Evolutionary conservation across 2,888 invertebrate species (phyloP).

Genomic region (Clistopyga incitator): DNA sequence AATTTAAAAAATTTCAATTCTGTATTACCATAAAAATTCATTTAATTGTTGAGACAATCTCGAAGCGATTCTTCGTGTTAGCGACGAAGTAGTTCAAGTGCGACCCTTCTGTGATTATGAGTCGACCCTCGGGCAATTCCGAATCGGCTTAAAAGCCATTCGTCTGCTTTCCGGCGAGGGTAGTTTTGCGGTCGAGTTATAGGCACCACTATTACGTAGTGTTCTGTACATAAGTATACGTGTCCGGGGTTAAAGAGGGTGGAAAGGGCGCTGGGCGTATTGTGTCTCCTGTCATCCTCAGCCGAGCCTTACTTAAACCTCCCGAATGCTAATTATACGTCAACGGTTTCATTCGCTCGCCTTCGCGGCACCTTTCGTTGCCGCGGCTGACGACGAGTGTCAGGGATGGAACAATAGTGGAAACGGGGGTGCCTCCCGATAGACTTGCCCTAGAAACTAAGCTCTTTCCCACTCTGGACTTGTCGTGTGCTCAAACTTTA

Average conservation of each 20-base stretch:
- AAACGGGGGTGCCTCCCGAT: conserved; percentile 47
- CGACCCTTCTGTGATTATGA: conserved; percentile 17
- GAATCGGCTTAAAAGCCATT: conserved; percentile 77
- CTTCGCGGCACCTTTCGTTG: conserved; percentile 58
- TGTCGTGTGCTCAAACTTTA: conserved; percentile 39
- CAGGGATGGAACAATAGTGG: conserved; percentile 75
- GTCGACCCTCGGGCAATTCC: conserved; percentile 68
- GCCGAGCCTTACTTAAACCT: conserved; percentile 78
- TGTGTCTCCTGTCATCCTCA: conserved; percentile 83
- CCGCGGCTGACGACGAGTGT: conserved; percentile 72
- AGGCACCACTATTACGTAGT: conserved; percentile 64
- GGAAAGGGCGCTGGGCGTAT: conserved; percentile 72
- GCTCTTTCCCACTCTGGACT: conserved; percentile 14
- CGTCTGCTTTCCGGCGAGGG: conserved; percentile 64
- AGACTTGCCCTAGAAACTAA: conserved; percentile 46
- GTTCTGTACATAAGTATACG: conserved; percentile 30
- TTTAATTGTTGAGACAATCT: background rate
- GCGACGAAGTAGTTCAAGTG: background rate
- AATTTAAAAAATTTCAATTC: too few species aligned
- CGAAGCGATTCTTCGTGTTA: conserved; percentile 13
- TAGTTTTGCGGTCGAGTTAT: conserved; percentile 77
- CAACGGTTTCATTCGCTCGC: conserved; percentile 74
- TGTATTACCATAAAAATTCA: too few species aligned
- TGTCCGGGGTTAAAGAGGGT: conserved; percentile 55
- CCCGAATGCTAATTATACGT: conserved; percentile 83